Percentiles rank a stretch among this genome's conserved stretches.
phyloP scores from a whole-genome alignment of 2,888 invertebrate genomes.

The Nephrotoma guestfalica region DNA sequence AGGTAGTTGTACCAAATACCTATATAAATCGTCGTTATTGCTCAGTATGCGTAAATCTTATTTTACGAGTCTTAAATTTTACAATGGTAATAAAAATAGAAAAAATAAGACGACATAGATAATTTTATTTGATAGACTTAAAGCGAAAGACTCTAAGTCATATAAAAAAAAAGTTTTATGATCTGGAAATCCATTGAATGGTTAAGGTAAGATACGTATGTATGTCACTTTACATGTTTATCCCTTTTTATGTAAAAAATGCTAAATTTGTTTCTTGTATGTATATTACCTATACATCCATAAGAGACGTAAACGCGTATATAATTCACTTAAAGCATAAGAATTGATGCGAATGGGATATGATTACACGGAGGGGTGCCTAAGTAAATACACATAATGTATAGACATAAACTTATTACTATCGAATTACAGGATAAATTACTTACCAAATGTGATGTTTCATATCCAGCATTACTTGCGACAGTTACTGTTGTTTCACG shows the following conservation, averaged over 20 bases:
- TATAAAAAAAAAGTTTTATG: background rate
- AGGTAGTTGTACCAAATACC: background rate
- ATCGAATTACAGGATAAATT: background rate
- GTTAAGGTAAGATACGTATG: background rate
- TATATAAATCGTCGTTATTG: background rate
- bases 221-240: background rate
- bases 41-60: background rate
- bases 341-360: no score
- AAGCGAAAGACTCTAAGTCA: background rate
- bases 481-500: conserved; percentile 41
- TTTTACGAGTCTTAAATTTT: background rate
- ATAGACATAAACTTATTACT: no score
- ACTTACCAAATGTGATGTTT: conserved; percentile 15
- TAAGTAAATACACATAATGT: background rate
- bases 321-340: background rate
- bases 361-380: background rate
- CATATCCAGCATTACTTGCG: conserved; percentile 19
- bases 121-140: background rate
- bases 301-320: background rate
- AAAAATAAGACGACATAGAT: background rate
- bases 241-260: background rate
- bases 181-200: background rate
- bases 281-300: background rate
- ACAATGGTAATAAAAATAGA: background rate
- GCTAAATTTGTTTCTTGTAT: background rate